Percentiles rank a stretch among this genome's conserved stretches.
These are phyloP conservation scores for Drosophila kambysellisi DNA, from an alignment of 2,888 invertebrate genomes.

Conservation along the genomic window DNA sequence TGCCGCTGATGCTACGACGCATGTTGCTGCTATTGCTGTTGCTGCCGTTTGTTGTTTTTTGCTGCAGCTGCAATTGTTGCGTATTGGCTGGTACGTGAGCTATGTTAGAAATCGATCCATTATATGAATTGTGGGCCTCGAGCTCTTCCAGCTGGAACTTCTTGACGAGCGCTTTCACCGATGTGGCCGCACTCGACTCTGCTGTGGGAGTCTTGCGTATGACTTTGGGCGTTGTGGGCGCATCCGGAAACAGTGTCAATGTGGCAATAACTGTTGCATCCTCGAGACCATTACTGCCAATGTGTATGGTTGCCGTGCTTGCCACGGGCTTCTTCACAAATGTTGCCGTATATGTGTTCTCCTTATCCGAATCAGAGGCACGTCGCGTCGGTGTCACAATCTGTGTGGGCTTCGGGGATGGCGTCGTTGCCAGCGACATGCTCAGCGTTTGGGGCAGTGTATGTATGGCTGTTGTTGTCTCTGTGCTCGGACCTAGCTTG, in stretches of 20 bases:
- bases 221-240: slow-evolving; percentile 89
- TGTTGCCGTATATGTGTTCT: slow-evolving; percentile 83
- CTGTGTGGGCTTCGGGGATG: slow-evolving; percentile 57
- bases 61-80: slow-evolving; percentile 36
- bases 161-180: slow-evolving; percentile 85
- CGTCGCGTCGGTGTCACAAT: slow-evolving; percentile 76
- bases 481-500: slow-evolving; percentile 50
- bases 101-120: slow-evolving; percentile 19
- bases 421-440: slow-evolving; percentile 42
- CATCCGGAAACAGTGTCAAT: slow-evolving; percentile 87
- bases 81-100: slow-evolving; percentile 9
- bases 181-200: slow-evolving; percentile 86
- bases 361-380: slow-evolving; percentile 83
- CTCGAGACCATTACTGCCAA: slow-evolving; percentile 66
- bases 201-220: slow-evolving; percentile 87
- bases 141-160: slow-evolving; percentile 84
- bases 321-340: slow-evolving; percentile 75
- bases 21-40: slow-evolving; percentile 39
- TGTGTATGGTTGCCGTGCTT: slow-evolving; percentile 73
- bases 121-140: slow-evolving; percentile 32
- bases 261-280: slow-evolving; percentile 73
- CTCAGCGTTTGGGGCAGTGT: slow-evolving; percentile 63
- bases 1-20: slow-evolving; percentile 37
- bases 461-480: slow-evolving; percentile 70
- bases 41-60: slow-evolving; percentile 43